Conservation (phyloP, 2,797 vertebrate species). For the Netta rufina region DNA sequence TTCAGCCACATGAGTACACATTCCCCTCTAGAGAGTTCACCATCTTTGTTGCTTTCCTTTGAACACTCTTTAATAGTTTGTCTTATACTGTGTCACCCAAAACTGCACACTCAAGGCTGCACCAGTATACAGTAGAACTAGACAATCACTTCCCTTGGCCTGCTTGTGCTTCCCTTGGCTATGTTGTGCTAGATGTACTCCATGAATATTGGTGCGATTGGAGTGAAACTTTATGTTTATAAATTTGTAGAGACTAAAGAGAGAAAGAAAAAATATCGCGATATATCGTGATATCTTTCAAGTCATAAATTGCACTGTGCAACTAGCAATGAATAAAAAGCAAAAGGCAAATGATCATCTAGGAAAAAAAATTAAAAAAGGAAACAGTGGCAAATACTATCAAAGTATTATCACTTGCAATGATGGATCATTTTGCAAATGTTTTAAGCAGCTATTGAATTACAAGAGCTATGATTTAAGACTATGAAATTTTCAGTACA, state of each 20-base stretch:
- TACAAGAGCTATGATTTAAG: neutral
- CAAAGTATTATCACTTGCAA: neutral
- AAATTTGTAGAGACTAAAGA: neutral
- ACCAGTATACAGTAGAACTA: no score
- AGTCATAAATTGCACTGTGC: neutral
- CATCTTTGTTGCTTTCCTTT: no score
- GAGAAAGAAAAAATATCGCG: neutral
- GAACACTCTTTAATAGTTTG: no score
- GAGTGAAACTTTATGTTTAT: neutral
- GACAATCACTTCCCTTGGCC: neutral
- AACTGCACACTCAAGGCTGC: no score
- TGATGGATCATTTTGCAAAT: neutral
- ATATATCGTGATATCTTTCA: no score
- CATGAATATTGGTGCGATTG: accelerated
- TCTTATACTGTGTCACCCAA: no score
- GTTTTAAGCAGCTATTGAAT: neutral
- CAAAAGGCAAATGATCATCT: neutral
- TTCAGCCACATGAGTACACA: no score
- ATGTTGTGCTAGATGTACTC: neutral
- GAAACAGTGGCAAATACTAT: neutral
- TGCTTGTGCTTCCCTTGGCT: neutral
- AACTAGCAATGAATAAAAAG: neutral
- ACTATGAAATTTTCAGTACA: neutral
- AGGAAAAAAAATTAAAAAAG: no score
- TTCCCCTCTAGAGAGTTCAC: no score